Evolutionary conservation across 2,888 invertebrate species (phyloP).

Genomic region (Geotrupes spiniger): DNA sequence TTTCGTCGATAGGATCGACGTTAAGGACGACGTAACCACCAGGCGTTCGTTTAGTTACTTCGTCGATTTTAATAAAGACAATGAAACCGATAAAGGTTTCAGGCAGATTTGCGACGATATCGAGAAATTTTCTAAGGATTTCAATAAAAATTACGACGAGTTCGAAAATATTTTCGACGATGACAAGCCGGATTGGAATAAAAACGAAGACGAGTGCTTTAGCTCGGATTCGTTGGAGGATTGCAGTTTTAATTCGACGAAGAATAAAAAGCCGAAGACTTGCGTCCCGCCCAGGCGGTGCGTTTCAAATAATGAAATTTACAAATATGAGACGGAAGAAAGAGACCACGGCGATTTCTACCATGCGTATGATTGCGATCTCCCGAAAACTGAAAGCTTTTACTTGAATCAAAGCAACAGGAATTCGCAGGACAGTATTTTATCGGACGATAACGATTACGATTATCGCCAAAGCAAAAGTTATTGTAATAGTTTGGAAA

Average conservation of each 20-base stretch:
- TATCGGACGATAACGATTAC: conserved; percentile 61
- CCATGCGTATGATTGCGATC: conserved; percentile 44
- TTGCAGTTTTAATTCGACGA: conserved; percentile 52
- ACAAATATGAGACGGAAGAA: conserved; percentile 44
- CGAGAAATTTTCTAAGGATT: conserved; percentile 46
- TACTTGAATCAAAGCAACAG: conserved; percentile 68
- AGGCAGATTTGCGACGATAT: conserved; percentile 48
- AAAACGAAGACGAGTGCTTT: conserved; percentile 66
- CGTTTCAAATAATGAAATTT: conserved; percentile 77
- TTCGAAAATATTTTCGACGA: conserved; percentile 29
- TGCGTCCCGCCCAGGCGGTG: conserved; percentile 62
- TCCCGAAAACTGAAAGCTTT: conserved; percentile 73
- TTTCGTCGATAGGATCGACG: conserved; percentile 37
- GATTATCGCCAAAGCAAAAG: conserved; percentile 54
- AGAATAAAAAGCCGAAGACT: conserved; percentile 42
- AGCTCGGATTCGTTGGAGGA: conserved; percentile 79
- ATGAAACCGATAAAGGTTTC: conserved; percentile 43
- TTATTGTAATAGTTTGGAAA: conserved; percentile 76
- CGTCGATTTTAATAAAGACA: conserved; percentile 58
- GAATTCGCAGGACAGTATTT: conserved; percentile 74
- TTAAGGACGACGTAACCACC: conserved; percentile 16
- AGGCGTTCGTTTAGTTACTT: conserved; percentile 64
- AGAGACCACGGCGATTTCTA: conserved; percentile 27
- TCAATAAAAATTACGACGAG: conserved; percentile 42
- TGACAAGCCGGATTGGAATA: conserved; percentile 26